Base-by-base conservation (phyloP, 1,140 invertebrate genomes). In the Colletes gigas region DNA sequence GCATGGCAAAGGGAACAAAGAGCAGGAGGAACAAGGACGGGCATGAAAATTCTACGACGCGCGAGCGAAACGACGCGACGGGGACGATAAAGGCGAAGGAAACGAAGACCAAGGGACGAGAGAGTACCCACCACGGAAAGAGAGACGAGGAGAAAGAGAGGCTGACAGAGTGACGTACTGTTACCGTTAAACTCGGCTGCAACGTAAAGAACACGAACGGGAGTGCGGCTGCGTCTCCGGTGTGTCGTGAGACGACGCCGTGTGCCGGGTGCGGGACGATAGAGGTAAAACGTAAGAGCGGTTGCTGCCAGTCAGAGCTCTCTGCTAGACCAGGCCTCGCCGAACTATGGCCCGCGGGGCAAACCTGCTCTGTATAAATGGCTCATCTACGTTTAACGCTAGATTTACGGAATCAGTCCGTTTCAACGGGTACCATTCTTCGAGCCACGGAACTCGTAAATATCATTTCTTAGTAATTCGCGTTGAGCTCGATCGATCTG, bases 131-230 rank as follows among this genome's bases (percentile, higher is more conserved):
- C 41, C 66, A 62, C 44, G 39, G 75, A 73, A 83, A 75, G 67
- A 78, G 75, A 10, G 71, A 63, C 76, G 60, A 54, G 65, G 79
- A 73, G 84, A 72, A 75, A 77, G 57, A 47, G 81, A 73, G 82
- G 72, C 60, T 81, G 87, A 86, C 87, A 88, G 88, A 83, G 84
- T 89, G 89, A 92, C 91, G 91, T 92, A 92, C 92, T 88, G 89
- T 92, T 91, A 91, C 90, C 89, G 91, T 92, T 92, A 91, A 92
- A 90, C 89, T 92, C 90, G 83, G 82, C 88, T 91, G 86, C 85
- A 14, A 76, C 85, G 86, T 87, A 87, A 86, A 85, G 86, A 86
- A 80, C 82, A 82, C 73, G 82, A 83, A 81, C 65, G 78, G 55
- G 84, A 88, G 84, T 84, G 82, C 84, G 17, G 79, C 78, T 85